Percentiles rank a stretch among this genome's conserved stretches.
Evolutionary conservation across 2,113 vertebrate species (phyloP).

Genomic region (Myotis davidii): DNA sequence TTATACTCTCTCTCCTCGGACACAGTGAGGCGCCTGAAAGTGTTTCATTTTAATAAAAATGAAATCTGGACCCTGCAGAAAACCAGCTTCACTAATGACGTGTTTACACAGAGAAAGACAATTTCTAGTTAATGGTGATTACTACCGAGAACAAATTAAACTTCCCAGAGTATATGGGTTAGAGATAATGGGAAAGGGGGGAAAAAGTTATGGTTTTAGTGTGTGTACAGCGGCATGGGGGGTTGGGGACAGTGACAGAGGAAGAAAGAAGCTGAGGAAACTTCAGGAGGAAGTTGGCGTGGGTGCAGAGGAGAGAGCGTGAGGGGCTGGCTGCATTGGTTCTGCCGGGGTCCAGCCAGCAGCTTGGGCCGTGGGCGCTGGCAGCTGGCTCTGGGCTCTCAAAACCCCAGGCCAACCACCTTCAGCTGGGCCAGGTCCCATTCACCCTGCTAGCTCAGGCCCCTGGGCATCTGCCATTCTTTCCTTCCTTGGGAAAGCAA

Average conservation of each 20-base stretch:
- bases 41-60: slow-evolving; percentile 90
- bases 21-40: slow-evolving; percentile 87
- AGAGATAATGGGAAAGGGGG: slow-evolving; percentile 85
- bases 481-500: slow-evolving; percentile 22
- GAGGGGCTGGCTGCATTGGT: not conserved
- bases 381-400: not conserved
- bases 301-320: not conserved
- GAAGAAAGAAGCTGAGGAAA: slow-evolving; percentile 52
- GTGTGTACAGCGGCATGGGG: slow-evolving; percentile 70
- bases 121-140: slow-evolving; percentile 92
- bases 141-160: slow-evolving; percentile 88
- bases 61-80: slow-evolving; percentile 89
- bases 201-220: slow-evolving; percentile 79
- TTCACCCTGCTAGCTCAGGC: not conserved
- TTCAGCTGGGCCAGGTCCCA: not conserved
- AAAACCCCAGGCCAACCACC: not conserved
- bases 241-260: slow-evolving; percentile 56
- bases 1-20: slow-evolving; percentile 87
- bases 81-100: slow-evolving; percentile 87
- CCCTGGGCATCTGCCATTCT: not conserved
- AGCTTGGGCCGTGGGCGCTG: not conserved
- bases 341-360: not conserved
- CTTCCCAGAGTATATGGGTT: slow-evolving; percentile 85
- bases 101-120: slow-evolving; percentile 91
- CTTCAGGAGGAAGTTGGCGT: slow-evolving; percentile 11